Evolutionary conservation across 2,113 vertebrate genomes (phyloP), one percentile per base, ranked within the genome.

Genomic region (Burhinus bistriatus): DNA sequence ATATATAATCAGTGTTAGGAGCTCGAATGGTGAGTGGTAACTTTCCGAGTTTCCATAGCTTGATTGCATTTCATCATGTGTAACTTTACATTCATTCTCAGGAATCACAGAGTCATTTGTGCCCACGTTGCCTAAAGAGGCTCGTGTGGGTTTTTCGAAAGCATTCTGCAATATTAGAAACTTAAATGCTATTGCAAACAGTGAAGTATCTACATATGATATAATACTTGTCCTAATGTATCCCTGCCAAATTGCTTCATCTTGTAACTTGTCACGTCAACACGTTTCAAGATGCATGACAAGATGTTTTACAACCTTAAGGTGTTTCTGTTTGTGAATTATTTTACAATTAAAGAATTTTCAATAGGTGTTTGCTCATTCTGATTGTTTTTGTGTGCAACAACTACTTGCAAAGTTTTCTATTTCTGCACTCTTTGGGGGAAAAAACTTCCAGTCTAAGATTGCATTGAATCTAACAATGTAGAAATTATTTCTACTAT

Each of bases 241-340:
- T 81, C 96, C 86, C 89, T 90, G 87, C 29, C 91, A 96, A 94
- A 81, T 81, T 96, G 52, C 91, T 88, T 89, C 83, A 62, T 86
- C 95, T 88, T 85, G 72, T 88, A 96, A 75, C 70, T 83, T 95
- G 91, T 94, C 92, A 92, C 44, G 86, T 89, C 69, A 91, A 69
- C 83, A 51, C 81, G 83, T 81, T 96, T 93, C 71, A 93, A 90
- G 84, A 94, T 83, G 85, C 66, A 83, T 68, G 70, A 83, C 87
- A 97, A 95, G 89, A 94, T 81, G 70, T 93, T 97, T 97, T 97
- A 95, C 80, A 94, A 87, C 58, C 49, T 93, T 86, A 84, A 93
- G 52, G 66, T 91, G 79, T 90, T 97, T 92, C 78, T 96, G 42
- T 91, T 96, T 93, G 89, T 79, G 82, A 91, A 95, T 96, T 97